Conservation (phyloP, 2,113 vertebrate genomes). For the Trinectes maculatus region DNA sequence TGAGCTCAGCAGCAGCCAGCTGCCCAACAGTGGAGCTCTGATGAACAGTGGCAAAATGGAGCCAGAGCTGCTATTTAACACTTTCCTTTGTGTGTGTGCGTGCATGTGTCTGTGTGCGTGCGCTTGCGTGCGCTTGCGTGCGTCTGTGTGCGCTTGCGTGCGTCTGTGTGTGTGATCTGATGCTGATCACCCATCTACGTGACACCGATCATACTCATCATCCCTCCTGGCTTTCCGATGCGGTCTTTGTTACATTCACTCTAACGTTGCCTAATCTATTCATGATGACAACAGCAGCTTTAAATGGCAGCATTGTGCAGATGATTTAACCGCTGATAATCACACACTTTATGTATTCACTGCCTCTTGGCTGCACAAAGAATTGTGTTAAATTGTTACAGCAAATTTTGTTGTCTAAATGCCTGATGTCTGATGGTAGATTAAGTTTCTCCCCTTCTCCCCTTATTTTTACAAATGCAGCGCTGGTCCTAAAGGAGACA, state of each 20-base stretch:
- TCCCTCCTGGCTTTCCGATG: slow-evolving; percentile 2
- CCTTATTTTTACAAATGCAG: slow-evolving; percentile 68
- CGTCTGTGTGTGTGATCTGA: slow-evolving; percentile 23
- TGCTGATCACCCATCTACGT: slow-evolving; percentile 36
- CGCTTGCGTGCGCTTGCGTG: neutral
- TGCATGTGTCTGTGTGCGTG: neutral
- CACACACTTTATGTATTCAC: slow-evolving; percentile 25
- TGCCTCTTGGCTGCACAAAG: slow-evolving; percentile 6
- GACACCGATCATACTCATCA: slow-evolving; percentile 36
- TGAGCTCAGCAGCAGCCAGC: slow-evolving; percentile 52
- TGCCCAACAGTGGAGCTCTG: slow-evolving; percentile 39
- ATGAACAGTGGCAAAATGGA: slow-evolving; percentile 39
- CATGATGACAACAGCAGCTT: slow-evolving; percentile 10
- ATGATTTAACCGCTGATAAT: slow-evolving; percentile 54
- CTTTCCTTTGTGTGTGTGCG: slow-evolving; percentile 18
- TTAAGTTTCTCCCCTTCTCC: slow-evolving; percentile 22
- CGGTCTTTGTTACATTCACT: slow-evolving; percentile 12
- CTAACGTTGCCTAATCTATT: slow-evolving; percentile 22
- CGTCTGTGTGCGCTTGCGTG: neutral
- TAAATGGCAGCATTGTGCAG: slow-evolving; percentile 16
- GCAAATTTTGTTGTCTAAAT: neutral
- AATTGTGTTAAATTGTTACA: slow-evolving; percentile 33
- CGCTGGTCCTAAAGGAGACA: slow-evolving; percentile 97
- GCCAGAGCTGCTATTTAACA: slow-evolving; percentile 29
- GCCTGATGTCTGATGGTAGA: neutral